Percentiles rank a stretch among this genome's conserved stretches.
Evolutionary conservation across 1,140 invertebrate species (phyloP).

Genomic region (Temnothorax longispinosus): DNA sequence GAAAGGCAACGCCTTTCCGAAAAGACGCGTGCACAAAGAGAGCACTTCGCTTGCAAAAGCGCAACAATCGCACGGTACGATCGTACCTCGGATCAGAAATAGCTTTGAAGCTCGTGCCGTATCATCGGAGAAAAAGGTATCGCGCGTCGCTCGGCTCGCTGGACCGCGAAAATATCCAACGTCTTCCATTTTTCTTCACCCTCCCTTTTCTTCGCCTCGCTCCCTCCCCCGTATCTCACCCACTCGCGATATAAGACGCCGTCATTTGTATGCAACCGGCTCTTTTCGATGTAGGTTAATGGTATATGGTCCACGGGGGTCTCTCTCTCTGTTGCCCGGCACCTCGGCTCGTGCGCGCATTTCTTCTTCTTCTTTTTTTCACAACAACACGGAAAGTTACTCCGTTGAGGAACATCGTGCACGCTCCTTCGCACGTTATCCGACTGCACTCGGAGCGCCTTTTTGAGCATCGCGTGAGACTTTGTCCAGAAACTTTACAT

Average conservation of each 20-base stretch:
- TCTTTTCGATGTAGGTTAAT: conserved; percentile 47
- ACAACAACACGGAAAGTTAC: conserved; percentile 2
- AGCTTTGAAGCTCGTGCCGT: background rate
- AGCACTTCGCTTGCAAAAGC: background rate
- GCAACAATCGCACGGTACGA: conserved; percentile 5
- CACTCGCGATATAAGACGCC: background rate
- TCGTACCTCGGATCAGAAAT: background rate
- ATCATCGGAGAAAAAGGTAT: conserved; percentile 1
- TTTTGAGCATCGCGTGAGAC: background rate
- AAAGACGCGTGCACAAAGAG: background rate
- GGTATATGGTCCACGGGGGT: background rate
- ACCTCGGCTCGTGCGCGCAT: background rate
- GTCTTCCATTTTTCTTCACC: background rate
- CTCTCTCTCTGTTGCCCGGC: background rate
- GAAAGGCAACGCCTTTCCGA: background rate
- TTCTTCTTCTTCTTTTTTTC: background rate
- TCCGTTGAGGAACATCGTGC: background rate
- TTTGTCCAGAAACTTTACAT: background rate
- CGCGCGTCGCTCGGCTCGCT: background rate
- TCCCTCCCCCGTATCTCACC: background rate
- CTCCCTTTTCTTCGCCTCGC: background rate
- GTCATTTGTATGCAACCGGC: background rate
- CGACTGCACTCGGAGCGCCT: background rate
- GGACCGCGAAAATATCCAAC: conserved; percentile 17
- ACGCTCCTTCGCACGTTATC: background rate